Evolutionary conservation across 2,888 invertebrate species (phyloP), one percentile per base, ranked within the genome.

Genomic region (Trichopoda pennipes): DNA sequence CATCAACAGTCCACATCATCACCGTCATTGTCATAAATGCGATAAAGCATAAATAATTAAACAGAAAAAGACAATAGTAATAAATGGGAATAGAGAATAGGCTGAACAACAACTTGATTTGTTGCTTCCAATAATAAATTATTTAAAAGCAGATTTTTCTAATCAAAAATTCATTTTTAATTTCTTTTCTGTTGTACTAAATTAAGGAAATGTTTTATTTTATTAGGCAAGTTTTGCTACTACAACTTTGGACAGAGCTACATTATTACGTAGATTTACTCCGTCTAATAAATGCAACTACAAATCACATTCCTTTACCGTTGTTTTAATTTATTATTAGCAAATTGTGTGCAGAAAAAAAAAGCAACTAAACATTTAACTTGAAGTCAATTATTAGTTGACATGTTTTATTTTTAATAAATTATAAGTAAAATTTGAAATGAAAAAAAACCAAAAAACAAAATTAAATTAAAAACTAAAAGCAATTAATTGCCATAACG

Each of bases 181-280:
- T 1, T 19, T 32, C 44, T 49, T 28, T 35, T 66, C 72, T 32
- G 87, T 87, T 88, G 88, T 85, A 86, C 85, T 88, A 88, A 89
- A 88, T 89, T 88, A 88, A 86, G 88, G 8, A 7, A 38, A 38
- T 38, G 9, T 38, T 38, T 38, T 12, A 89, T 77, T 75, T 74
- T 80, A 63, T 75, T 51, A 58, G 28, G 66, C 73, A 66, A 61
- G 35, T 38, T 47, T 42, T 17, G 44, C 32, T 32, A 56, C 14
- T 28, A 21, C 8, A 56, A 56, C 8, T 47, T 35, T 14, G n/a
- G 14, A 28, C 17, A 14, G 14, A 32, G 10, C 35, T 28, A 17
- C 12, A 28, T 60, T 19, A 14, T 0, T n/a, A 17, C 35, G 47
- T 60, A 51, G 38, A 53, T 73, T 42, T 60, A 44, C 32, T 76